Base-by-base conservation (phyloP, 2,113 vertebrate species). In the Castor canadensis region DNA sequence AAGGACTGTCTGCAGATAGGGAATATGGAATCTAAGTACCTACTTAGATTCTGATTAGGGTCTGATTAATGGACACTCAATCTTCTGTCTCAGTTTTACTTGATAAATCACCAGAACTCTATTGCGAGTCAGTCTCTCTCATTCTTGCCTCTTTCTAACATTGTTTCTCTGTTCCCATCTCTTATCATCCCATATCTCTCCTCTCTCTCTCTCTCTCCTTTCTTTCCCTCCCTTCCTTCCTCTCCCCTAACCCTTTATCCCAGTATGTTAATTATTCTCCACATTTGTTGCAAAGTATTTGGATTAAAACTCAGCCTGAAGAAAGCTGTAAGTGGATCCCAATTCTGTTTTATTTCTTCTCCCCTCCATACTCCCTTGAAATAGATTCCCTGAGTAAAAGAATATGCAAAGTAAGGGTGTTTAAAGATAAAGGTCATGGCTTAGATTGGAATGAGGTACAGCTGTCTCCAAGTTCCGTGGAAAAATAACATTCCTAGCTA, bases 71-170 rank as follows among this genome's bases (percentile, higher is more conserved):
- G 43, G 16, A 92, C 30, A 30, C 6, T 15, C 72, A 60, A 32
- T 56, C 54, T n/a, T 71, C n/a, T 32, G 6, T 26, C n/a, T 22
- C 40, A 62, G 40, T 60, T 82, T 69, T 30, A 22, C 60, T 38
- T 28, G 16, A 83, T 30, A 76, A 91, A 67, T 64, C 26, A 12
- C 6, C 54, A 56, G 35, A 66, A 82, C 71, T 89, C 24, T n/a
- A 38, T 30, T n/a, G 9, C 32, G 15, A 83, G 6, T 67, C 40
- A 30, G 1, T 35, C 56, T 52, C 5, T 54, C 58, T 28, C 19
- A 30, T 5, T 6, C 3, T 8, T 9, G 1, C 7, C 9, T 49
- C 4, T 54, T 13, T 19, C 24, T 17, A n/a, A n/a, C n/a, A n/a
- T 2, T 72, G 30, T 19, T 12, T n/a, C 28, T 54, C 52, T 28